Percentiles rank a stretch among this genome's conserved stretches.
These are phyloP conservation scores for Epinephelus fuscoguttatus DNA, from an alignment of 2,113 vertebrate genomes.

Conservation along the genomic window DNA sequence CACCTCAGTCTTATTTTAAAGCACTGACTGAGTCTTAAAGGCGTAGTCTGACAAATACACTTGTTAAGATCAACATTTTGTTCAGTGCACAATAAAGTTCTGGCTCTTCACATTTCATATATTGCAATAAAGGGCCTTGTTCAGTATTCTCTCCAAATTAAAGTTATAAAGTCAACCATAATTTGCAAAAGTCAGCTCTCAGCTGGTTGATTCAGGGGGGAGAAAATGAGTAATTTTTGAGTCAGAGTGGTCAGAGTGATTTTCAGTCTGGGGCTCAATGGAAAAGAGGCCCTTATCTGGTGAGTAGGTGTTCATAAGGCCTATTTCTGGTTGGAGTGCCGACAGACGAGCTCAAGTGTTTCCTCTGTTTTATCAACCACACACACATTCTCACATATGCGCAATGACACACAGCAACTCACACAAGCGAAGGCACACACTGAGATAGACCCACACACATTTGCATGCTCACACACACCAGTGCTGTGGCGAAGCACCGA, in stretches of 20 bases:
- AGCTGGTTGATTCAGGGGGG: constrained; percentile 17
- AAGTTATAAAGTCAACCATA: constrained; percentile 9
- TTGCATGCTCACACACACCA: constrained; percentile 16
- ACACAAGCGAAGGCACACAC: constrained; percentile 20
- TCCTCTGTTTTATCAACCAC: constrained; percentile 55
- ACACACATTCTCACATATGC: constrained; percentile 14
- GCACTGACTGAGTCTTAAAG: neutral
- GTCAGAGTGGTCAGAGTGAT: constrained; percentile 65
- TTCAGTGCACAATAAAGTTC: neutral
- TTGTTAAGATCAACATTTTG: neutral
- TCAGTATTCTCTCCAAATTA: neutral
- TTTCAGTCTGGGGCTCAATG: constrained; percentile 74
- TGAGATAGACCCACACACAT: constrained; percentile 15
- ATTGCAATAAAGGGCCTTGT: neutral
- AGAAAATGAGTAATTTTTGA: constrained; percentile 57
- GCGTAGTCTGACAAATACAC: neutral
- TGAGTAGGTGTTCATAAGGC: constrained; percentile 77
- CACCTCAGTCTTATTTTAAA: neutral
- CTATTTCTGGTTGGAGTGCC: constrained; percentile 77
- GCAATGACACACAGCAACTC: constrained; percentile 3
- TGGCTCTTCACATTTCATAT: neutral
- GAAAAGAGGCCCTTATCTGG: constrained; percentile 74
- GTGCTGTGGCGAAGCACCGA: constrained; percentile 12
- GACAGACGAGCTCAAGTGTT: constrained; percentile 74
- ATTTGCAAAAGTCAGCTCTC: constrained; percentile 19